Base-by-base conservation (phyloP, 2,797 vertebrate species). In the Percopsis omiscomaycus region DNA sequence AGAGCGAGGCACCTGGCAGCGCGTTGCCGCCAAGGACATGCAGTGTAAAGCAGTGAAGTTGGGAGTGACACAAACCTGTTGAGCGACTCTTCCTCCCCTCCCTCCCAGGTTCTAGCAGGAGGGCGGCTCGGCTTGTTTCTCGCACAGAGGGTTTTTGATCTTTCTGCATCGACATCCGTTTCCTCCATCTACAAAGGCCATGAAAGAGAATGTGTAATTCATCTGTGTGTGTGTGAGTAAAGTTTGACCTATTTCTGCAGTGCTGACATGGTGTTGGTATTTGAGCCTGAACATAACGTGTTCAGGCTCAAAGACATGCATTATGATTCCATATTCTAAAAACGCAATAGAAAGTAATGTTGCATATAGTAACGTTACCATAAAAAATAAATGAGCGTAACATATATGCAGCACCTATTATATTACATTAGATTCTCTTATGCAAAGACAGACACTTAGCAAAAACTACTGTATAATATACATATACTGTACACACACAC, bases 161-260 rank as follows among this genome's bases (percentile, higher is more conserved):
- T 93, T 81, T 88, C 92, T 73, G 93, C 91, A 88, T 94, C 91
- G 80, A 90, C 91, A 91, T 95, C 94, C 71, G 92, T 91, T 82
- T 92, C 94, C 87, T 93, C 92, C 90, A 93, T 94, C 95, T 96
- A 90, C 84, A 89, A 86, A 89, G 86, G 85, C 92, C 88, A 87
- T 90, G 84, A 90, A 92, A 92, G 81, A 68, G 90, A 93, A 89
- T 91, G 77, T 77, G 89, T 92, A 85, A 91, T 90, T 85, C 66
- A 74, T 84, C 71, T 77, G 59, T 83, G 27, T 59, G 16, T 59
- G 45, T 46, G 15, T 6, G 73, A 64, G 71, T 57, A 48, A 12
- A 53, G 70, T 58, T 75, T 87, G 82, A 88, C 88, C 88, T 86
- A 86, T 87, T 89, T 90, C 83, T 77, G 73, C 75, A 56, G 68